A percentile compares a stretch with the other conserved stretches of the same genome.
These are phyloP conservation scores for Nymphicus hollandicus DNA, from an alignment of 2,113 vertebrate species.

Conservation along the genomic window DNA sequence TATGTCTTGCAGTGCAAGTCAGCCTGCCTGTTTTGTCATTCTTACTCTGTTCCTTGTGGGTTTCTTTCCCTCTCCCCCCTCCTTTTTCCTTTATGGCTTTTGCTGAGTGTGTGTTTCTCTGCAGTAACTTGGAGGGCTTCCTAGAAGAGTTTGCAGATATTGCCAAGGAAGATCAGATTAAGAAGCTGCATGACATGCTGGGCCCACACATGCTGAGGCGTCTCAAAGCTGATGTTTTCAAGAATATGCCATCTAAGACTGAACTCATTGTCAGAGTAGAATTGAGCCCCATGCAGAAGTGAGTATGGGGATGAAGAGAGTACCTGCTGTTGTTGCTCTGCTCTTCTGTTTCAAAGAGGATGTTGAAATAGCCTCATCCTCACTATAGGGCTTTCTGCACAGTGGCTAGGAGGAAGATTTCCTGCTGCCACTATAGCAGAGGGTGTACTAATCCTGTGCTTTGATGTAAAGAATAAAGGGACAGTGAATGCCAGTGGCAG, in stretches of 20 bases:
- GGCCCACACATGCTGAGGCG: constrained; percentile 96
- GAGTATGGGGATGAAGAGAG: constrained; percentile 35
- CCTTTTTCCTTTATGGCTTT: neutral
- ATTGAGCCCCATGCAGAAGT: constrained; percentile 98
- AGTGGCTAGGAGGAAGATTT: neutral
- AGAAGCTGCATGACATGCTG: constrained; percentile 97
- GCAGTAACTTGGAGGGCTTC: constrained; percentile 95
- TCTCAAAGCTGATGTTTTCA: constrained; percentile 97
- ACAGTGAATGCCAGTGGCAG: neutral
- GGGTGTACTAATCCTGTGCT: neutral
- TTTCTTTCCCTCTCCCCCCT: neutral
- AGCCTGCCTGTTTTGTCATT: neutral
- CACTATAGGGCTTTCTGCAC: neutral
- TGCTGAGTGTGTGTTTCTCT: constrained; percentile 21
- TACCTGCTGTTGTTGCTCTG: neutral
- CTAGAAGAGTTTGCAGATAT: constrained; percentile 98
- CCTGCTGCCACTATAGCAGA: neutral
- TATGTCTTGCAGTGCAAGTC: constrained; percentile 70
- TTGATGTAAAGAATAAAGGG: neutral
- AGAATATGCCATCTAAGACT: constrained; percentile 98
- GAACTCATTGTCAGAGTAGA: constrained; percentile 96
- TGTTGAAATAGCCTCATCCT: neutral
- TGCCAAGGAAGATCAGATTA: constrained; percentile 98
- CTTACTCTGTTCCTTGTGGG: neutral
- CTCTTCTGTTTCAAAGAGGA: neutral